Conservation (phyloP, 1,140 invertebrate genomes). For the Stegodyphus dumicola region DNA sequence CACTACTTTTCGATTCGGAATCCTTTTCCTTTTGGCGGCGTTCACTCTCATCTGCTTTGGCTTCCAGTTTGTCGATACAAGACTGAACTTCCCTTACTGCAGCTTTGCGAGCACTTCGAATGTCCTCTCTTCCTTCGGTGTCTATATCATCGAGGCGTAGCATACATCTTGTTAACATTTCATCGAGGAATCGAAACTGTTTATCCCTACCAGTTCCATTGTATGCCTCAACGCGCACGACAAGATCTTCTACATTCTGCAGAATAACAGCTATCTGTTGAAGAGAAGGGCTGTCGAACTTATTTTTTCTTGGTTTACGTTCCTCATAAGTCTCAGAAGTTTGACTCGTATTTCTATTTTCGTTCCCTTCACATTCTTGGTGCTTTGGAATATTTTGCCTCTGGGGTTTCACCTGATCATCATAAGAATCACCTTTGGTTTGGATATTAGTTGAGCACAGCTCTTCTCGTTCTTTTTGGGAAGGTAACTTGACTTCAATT, state of each 20-base stretch:
- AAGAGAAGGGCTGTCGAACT: conserved; percentile 23
- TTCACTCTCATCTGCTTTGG: conserved; percentile 68
- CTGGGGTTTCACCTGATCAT: background rate
- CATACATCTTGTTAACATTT: conserved; percentile 93
- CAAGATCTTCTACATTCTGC: conserved; percentile 39
- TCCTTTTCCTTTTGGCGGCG: background rate
- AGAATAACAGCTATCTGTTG: conserved; percentile 43
- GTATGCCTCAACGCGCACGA: conserved; percentile 18
- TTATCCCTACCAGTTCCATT: conserved; percentile 77
- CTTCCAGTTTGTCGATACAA: conserved; percentile 84
- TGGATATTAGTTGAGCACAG: background rate
- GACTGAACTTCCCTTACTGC: conserved; percentile 89
- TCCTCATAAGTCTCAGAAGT: background rate
- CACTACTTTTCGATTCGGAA: background rate
- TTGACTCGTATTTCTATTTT: background rate
- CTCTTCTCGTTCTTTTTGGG: conserved; percentile 12
- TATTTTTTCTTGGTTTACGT: conserved; percentile 11
- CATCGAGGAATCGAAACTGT: conserved; percentile 88
- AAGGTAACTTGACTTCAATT: conserved; percentile 31
- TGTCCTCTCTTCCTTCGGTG: conserved; percentile 88
- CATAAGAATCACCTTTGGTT: background rate
- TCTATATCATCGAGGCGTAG: conserved; percentile 92
- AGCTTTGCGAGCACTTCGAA: conserved; percentile 85
- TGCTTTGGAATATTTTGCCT: background rate
- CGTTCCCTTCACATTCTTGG: background rate